Percentiles rank a stretch among this genome's conserved stretches.
These are phyloP conservation scores for Drosophila ironensis DNA, from an alignment of 1,140 invertebrate species.

Conservation along the genomic window DNA sequence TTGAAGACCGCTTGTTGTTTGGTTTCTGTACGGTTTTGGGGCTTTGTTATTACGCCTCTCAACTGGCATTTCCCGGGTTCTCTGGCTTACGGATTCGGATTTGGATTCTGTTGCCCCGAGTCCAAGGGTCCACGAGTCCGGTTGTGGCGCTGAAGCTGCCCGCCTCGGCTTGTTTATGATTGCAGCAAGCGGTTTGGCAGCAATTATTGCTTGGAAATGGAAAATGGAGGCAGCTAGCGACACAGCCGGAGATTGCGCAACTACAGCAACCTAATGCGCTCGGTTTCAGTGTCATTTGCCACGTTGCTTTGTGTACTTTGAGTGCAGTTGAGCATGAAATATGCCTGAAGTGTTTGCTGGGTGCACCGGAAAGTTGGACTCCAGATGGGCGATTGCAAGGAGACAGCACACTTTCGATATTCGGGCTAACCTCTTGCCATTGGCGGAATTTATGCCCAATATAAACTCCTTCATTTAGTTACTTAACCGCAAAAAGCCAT, in stretches of 20 bases:
- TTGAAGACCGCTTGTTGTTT: slow-evolving; percentile 29
- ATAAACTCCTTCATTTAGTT: slow-evolving; percentile 59
- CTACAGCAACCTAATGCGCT: slow-evolving; percentile 47
- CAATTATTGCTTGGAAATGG: slow-evolving; percentile 53
- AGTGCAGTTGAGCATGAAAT: slow-evolving; percentile 69
- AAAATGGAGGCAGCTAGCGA: background rate
- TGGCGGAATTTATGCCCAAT: slow-evolving; percentile 47
- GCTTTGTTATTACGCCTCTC: slow-evolving; percentile 39
- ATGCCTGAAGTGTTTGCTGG: slow-evolving; percentile 55
- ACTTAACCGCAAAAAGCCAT: slow-evolving; percentile 28
- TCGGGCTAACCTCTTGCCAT: slow-evolving; percentile 19
- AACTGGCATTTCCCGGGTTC: slow-evolving; percentile 41
- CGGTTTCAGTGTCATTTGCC: slow-evolving; percentile 64
- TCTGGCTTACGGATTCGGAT: slow-evolving; percentile 37
- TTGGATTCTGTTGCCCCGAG: slow-evolving; percentile 9
- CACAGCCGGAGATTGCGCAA: background rate
- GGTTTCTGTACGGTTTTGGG: slow-evolving; percentile 36
- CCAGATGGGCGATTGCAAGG: slow-evolving; percentile 20
- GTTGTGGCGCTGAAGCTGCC: background rate
- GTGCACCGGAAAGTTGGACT: slow-evolving; percentile 28
- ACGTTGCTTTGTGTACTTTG: slow-evolving; percentile 48
- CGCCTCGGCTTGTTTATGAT: slow-evolving; percentile 51
- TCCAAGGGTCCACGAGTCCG: too few species aligned
- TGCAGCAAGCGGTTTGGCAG: slow-evolving; percentile 65
- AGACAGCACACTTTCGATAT: slow-evolving; percentile 37